Base-by-base conservation (phyloP, 2,888 invertebrate species). In the Volucella inflata region DNA sequence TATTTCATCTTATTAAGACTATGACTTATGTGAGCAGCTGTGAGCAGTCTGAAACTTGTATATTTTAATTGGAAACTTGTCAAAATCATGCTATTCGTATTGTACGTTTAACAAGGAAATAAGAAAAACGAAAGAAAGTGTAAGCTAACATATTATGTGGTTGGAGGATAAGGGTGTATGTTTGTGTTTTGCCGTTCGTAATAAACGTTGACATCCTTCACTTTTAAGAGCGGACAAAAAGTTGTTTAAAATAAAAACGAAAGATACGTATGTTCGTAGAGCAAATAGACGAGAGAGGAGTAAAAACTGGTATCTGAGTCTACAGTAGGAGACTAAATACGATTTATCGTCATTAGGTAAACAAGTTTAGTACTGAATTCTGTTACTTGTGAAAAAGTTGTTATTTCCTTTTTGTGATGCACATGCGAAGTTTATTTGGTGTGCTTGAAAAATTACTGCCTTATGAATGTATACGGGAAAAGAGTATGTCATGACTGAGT, bases 51-150 rank as follows among this genome's bases (percentile, higher is more conserved):
- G 12, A 44, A 83, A 85, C 80, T 70, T 67, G 85, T 85, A 76
- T 85, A 38, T 72, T 81, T 68, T 62, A 81, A 77, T 72, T 21
- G 76, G 46, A 81, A 81, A 72, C 81, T 77, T 72, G 81, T 72
- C 50, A 44, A 81, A 68, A 64, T 76, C 60, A 57, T 36, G 59
- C 71, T 68, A 72, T n/a, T n/a, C n/a, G n/a, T n/a, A n/a, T 81
- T 81, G 72, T 74, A 64, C 40, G 57, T 16, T 68, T 17, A 67
- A 77, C 68, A 77, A 85, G 81, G 85, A 81, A 85, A 81, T 72
- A 50, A 85, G 64, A 68, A 85, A 85, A 36, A 36, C 17, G 38
- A 44, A 65, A 50, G 30, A 79, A 51, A 70, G 60, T 67, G 50
- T 30, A 55, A 67, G 57, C 51, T 36, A 65, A 12, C 11, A 51